Conservation (phyloP, 1,140 invertebrate genomes). For the Cryptotermes secundus region DNA sequence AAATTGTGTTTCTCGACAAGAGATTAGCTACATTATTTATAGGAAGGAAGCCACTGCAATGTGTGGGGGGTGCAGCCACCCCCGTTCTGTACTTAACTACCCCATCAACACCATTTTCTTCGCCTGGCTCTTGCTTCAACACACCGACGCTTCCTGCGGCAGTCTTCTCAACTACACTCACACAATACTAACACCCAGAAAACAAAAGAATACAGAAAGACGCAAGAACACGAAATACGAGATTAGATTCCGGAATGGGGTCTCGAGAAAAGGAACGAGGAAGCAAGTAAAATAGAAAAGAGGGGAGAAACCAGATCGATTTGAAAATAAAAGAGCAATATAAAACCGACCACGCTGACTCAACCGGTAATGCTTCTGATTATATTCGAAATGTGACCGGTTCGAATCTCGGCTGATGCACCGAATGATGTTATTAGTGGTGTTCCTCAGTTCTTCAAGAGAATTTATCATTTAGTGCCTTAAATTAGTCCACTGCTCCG, state of each 20-base stretch:
- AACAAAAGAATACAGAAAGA: background rate
- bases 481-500: too few species aligned
- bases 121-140: background rate
- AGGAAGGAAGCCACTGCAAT: background rate
- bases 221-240: background rate
- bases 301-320: background rate
- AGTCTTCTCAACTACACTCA: background rate
- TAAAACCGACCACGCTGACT: background rate
- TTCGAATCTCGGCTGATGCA: too few species aligned
- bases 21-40: slow-evolving; percentile 20
- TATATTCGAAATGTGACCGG: too few species aligned
- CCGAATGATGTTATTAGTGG: too few species aligned
- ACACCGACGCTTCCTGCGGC: background rate
- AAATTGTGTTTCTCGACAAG: background rate
- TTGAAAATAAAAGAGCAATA: background rate
- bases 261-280: background rate
- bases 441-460: too few species aligned
- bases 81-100: background rate
- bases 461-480: too few species aligned
- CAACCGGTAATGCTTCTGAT: too few species aligned
- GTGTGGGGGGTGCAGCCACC: background rate
- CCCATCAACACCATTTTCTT: background rate
- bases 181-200: background rate
- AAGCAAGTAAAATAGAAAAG: background rate
- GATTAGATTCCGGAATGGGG: background rate